Base-by-base conservation (phyloP, 2,113 vertebrate species). In the Artemisiospiza belli region DNA sequence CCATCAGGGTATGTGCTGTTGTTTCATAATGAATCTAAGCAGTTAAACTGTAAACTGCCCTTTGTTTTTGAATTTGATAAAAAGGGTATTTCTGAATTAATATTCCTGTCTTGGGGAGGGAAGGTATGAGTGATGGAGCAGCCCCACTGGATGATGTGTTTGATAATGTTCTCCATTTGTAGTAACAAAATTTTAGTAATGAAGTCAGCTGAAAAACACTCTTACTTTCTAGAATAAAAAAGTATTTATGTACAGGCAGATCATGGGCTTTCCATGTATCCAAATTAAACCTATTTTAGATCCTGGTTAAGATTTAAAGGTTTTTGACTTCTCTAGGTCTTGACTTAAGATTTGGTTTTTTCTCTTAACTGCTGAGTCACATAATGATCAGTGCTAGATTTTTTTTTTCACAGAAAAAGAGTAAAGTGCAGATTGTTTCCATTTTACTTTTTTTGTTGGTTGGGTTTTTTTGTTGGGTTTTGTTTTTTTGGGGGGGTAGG, bases 1-100 rank as follows among this genome's bases (percentile, higher is more conserved):
- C 99, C 1, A 94, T 99, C 75, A 97, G 99, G 98, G 99, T 99
- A 97, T 78, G 98, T 97, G 70, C 24, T 27, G 30, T 17, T 46
- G 49, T 47, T 57, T 62, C 14, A 11, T 39, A 46, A 55, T 15
- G 12, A 51, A 59, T 35, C 33, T 37, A 43, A 80, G 35, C 12
- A 31, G 28, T 24, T 54, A 20, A 64, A 43, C 51, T 54, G 33
- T 35, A 2, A 88, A 58, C 6, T 21, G 17, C 30, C 15, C 23
- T 80, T 82, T 33, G 31, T 16, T 72, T 89, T 43, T 12, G 39
- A 28, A 54, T 54, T 41, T 51, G 7, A 51, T 82, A 1, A 35
- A 59, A 77, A 70, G 4, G 19, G 1, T 77, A 4, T 35, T 83
- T 77, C 31, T 78, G 41, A 55, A n/a, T 68, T 1, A 4, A 3